A percentile compares a stretch with the other conserved stretches of the same genome.
These are phyloP conservation scores for Amiota mariae DNA, from an alignment of 2,888 invertebrate species.

Conservation along the genomic window DNA sequence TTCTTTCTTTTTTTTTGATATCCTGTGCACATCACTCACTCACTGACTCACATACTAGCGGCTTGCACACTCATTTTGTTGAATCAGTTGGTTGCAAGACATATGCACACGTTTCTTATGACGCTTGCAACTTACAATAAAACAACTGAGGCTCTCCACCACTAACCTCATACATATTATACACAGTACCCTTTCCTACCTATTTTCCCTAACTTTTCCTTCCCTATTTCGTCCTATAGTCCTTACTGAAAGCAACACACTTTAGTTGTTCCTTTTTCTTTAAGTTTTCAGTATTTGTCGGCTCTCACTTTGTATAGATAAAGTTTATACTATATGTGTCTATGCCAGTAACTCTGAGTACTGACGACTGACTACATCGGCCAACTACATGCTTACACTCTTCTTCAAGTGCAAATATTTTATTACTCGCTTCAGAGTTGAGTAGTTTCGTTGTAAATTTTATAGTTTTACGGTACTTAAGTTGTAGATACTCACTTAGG, in stretches of 20 bases:
- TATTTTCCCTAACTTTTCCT: background rate
- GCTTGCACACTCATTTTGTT: background rate
- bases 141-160: background rate
- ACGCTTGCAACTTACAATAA: background rate
- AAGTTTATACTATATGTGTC: too few species aligned
- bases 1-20: background rate
- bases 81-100: constrained; percentile 17
- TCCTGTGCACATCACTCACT: background rate
- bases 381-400: background rate
- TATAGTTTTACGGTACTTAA: constrained; percentile 58
- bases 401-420: constrained; percentile 58
- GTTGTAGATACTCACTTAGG: constrained; percentile 36
- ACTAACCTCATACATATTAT: background rate
- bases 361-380: too few species aligned
- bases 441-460: constrained; percentile 69
- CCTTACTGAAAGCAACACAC: background rate
- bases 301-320: background rate
- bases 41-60: background rate
- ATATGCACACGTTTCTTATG: constrained; percentile 24
- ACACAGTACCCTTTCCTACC: background rate
- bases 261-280: too few species aligned
- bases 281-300: background rate
- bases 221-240: background rate
- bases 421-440: constrained; percentile 66
- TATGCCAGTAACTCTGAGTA: too few species aligned